Evolutionary conservation across 2,797 vertebrate genomes (phyloP), one percentile per base, ranked within the genome.

Genomic region (Forpus xanthops): DNA sequence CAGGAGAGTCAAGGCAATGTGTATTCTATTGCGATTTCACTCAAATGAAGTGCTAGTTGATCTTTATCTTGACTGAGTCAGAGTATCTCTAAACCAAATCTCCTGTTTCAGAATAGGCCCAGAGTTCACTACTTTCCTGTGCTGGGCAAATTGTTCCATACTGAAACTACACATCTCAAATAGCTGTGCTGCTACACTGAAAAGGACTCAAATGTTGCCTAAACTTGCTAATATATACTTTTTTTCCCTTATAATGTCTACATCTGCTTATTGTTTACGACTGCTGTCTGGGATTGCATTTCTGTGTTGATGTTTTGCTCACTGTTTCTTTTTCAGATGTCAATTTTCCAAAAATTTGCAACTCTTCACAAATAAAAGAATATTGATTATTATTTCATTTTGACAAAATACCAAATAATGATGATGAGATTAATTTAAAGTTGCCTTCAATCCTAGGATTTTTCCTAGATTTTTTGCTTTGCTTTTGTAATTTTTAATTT

Each of bases 61-160:
- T 97, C 56, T 20, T 44, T 75, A 94, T 96, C 97, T 44, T 9
- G 4, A 21, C 65, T 82, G 56, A 55, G 62, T 72, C 66, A 66
- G 93, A 95, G 39, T 94, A 95, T 94, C 97, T 97, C 79, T 58
- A n/a, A 94, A 93, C 92, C 78, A 95, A 83, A 97, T 97, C 97
- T 97, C 84, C 80, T 95, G 89, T 96, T 97, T 97, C 97, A 96
- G 81, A 89, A 15, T 87, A 70, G 39, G 39, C 86, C 72, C 91
- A 96, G 91, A 93, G 96, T 96, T 83, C 96, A 96, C 95, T 76
- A 70, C 87, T 98, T 98, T 98, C 97, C 97, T 94, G 68, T 33
- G 80, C 93, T 74, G 56, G 93, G 96, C 87, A 67, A 93, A 58
- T 70, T 75, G 30, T 89, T 93, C 96, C 94, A 55, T 12, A 2